These are phyloP conservation scores for Henricia sp. DNA, from an alignment of 53 echinoderm and acorn worm species.

Conservation along the genomic window DNA sequence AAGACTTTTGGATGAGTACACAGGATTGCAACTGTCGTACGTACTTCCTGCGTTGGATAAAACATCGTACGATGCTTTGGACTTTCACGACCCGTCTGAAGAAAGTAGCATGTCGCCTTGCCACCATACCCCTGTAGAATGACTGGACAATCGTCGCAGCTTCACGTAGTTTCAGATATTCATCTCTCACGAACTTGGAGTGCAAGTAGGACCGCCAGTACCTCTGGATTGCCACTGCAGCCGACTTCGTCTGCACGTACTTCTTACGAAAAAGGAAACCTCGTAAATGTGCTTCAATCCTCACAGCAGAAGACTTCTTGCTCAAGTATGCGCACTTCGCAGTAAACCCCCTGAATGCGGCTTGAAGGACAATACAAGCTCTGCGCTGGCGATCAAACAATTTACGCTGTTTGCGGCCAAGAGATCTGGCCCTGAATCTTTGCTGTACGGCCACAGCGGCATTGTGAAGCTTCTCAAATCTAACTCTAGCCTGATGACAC, in stretches of 20 bases:
- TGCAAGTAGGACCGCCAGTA: conserved; percentile 45
- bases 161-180: conserved; percentile 39
- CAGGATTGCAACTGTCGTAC: conserved; percentile 48
- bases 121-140: conserved; percentile 44
- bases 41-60: conserved; percentile 35
- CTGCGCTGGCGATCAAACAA: conserved; percentile 19
- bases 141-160: conserved; percentile 55
- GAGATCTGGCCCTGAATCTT: conserved; percentile 56
- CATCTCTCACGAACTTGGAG: conserved; percentile 1
- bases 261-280: conserved; percentile 43
- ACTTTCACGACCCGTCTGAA: conserved; percentile 28
- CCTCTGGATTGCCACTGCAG: conserved; percentile 63
- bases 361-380: conserved; percentile 70
- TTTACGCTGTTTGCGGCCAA: not conserved
- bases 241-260: conserved; percentile 26
- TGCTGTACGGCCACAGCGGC: conserved; percentile 61
- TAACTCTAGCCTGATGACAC: conserved; percentile 45
- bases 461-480: conserved; percentile 35
- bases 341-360: conserved; percentile 56
- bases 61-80: conserved; percentile 47
- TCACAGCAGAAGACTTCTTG: conserved; percentile 32
- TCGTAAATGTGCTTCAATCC: conserved; percentile 59
- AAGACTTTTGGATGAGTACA: conserved; percentile 67
- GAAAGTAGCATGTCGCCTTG: conserved; percentile 17
- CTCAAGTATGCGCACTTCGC: conserved; percentile 20